Conservation (phyloP, 1,140 invertebrate genomes). For the Argopecten irradians region DNA sequence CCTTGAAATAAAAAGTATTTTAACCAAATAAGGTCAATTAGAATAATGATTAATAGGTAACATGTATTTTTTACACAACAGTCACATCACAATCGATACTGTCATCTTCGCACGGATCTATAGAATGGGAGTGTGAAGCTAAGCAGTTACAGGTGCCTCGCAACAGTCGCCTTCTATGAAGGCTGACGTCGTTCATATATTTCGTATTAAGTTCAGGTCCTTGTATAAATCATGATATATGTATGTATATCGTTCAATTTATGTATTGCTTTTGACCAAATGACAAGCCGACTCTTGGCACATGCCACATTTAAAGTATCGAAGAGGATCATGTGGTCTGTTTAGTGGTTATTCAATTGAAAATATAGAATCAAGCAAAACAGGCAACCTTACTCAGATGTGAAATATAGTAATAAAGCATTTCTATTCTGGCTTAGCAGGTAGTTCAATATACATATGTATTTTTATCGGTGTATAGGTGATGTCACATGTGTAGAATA, state of each 20-base stretch:
- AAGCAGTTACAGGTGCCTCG: not conserved
- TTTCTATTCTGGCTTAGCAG: not conserved
- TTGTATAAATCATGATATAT: not conserved
- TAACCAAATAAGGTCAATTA: not conserved
- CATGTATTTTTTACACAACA: not conserved
- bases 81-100: not conserved
- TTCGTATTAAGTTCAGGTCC: not conserved
- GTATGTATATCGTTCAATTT: constrained; percentile 9
- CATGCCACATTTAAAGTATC: not conserved
- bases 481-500: not conserved
- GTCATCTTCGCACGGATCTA: not conserved
- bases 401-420: constrained; percentile 11
- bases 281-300: not conserved
- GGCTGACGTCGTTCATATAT: not conserved
- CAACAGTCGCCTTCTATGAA: not conserved
- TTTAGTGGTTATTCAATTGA: not conserved
- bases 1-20: not conserved
- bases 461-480: not conserved
- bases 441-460: not conserved
- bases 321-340: not conserved
- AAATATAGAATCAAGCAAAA: constrained; percentile 9
- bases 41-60: not conserved
- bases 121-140: not conserved
- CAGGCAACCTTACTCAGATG: not conserved
- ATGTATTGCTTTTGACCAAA: not conserved